These are phyloP conservation scores for Sycophaga agraensis DNA, from an alignment of 1,140 invertebrate species.

Conservation along the genomic window DNA sequence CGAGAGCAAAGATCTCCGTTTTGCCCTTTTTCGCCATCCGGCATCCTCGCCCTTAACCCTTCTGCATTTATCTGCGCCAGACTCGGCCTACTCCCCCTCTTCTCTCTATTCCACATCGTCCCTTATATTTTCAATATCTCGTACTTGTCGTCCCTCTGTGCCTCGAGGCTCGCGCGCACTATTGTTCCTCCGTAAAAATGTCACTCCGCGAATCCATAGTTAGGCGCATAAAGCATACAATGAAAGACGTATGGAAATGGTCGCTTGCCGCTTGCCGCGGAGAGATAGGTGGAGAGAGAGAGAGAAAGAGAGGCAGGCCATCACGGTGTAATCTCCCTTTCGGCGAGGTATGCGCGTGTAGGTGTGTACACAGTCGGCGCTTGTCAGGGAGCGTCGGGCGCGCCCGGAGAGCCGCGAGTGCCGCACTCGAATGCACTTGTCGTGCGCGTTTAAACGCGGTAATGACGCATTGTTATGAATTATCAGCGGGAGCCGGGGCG, in stretches of 20 bases:
- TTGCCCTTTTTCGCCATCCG: slow-evolving; percentile 28
- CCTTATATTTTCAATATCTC: slow-evolving; percentile 14
- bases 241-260: slow-evolving; percentile 54
- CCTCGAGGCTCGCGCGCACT: slow-evolving; percentile 33
- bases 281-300: background rate
- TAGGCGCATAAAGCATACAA: slow-evolving; percentile 53
- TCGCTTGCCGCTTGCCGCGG: no score
- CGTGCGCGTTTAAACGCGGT: slow-evolving; percentile 52
- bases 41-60: no score
- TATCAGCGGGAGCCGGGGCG: slow-evolving; percentile 48
- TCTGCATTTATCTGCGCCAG: background rate
- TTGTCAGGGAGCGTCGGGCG: no score
- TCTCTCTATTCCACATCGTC: background rate
- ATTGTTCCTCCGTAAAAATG: slow-evolving; percentile 57
- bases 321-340: no score
- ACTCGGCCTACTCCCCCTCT: background rate
- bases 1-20: slow-evolving; percentile 45
- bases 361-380: no score
- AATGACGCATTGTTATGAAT: slow-evolving; percentile 54
- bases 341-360: no score
- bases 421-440: slow-evolving; percentile 53
- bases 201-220: slow-evolving; percentile 55
- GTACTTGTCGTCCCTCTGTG: background rate
- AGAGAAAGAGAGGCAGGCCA: background rate
- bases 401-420: slow-evolving; percentile 31